A percentile compares a stretch with the other conserved stretches of the same genome.
These are phyloP conservation scores for Paramuricea clavata DNA, from an alignment of 92 coral and sea anemone species.

Conservation along the genomic window DNA sequence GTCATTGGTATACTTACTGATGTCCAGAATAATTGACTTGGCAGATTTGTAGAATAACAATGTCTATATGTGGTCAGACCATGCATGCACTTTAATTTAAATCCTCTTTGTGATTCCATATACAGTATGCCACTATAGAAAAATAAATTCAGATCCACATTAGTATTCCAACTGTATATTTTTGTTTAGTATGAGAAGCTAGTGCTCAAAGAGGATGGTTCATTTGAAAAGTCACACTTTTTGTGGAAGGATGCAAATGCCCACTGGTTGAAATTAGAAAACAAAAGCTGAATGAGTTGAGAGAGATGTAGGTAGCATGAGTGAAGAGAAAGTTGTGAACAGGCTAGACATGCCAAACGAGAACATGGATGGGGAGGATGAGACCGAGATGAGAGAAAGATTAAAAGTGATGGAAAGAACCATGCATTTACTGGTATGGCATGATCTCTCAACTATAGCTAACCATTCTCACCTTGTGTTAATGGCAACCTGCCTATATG, in stretches of 20 bases:
- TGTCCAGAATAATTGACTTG: too few relatives aligned
- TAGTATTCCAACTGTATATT: too few relatives aligned
- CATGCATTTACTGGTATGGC: slow-evolving; percentile 58
- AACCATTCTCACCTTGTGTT: slow-evolving; percentile 67
- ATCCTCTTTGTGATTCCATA: too few relatives aligned
- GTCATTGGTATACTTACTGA: too few relatives aligned
- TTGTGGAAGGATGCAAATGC: slow-evolving; percentile 29
- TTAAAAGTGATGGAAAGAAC: slow-evolving; percentile 39
- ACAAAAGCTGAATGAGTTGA: slow-evolving; percentile 3
- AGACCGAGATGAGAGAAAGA: slow-evolving; percentile 40
- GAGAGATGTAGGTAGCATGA: not conserved
- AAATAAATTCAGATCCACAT: too few relatives aligned
- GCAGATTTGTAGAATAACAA: too few relatives aligned
- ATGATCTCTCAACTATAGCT: slow-evolving; percentile 66
- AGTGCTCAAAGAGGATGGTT: slow-evolving; percentile 10
- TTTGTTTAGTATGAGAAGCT: slow-evolving; percentile 21
- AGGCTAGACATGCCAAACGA: not conserved
- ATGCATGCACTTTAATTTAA: too few relatives aligned
- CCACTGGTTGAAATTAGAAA: not conserved
- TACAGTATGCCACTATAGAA: too few relatives aligned
- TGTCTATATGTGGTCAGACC: too few relatives aligned
- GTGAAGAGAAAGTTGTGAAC: not conserved
- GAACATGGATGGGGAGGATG: not conserved
- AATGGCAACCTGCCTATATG: slow-evolving; percentile 54
- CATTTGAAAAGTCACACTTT: too few relatives aligned